Evolutionary conservation across 1,140 invertebrate genomes (phyloP).

Genomic region (Bradynema listronoti): DNA sequence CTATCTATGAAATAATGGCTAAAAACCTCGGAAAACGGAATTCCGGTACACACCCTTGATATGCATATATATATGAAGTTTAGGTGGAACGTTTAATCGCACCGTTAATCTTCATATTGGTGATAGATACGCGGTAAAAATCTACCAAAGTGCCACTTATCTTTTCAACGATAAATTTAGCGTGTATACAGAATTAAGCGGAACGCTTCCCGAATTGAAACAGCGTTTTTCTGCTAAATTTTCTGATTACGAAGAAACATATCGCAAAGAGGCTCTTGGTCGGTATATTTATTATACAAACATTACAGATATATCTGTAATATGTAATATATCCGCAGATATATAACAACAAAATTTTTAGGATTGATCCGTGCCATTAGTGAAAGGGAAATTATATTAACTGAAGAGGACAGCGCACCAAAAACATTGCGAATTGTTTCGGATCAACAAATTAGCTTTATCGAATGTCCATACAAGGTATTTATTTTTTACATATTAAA

Average conservation of each 20-base stretch:
- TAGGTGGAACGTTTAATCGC: constrained; percentile 21
- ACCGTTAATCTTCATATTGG: constrained; percentile 32
- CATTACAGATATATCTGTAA: too few relatives aligned
- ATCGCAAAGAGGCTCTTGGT: constrained; percentile 67
- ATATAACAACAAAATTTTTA: too few relatives aligned
- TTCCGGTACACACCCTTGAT: too few relatives aligned
- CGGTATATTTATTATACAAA: not conserved
- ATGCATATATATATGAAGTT: too few relatives aligned
- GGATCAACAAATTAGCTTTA: constrained; percentile 43
- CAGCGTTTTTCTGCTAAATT: too few relatives aligned
- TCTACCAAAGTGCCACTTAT: constrained; percentile 74
- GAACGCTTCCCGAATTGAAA: constrained; percentile 69
- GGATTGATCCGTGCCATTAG: constrained; percentile 31
- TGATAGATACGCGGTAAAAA: constrained; percentile 60
- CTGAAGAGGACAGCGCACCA: constrained; percentile 23
- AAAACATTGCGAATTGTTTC: constrained; percentile 27
- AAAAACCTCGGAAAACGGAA: too few relatives aligned
- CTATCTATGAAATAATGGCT: too few relatives aligned
- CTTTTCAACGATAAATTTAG: constrained; percentile 76
- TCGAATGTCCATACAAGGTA: constrained; percentile 27
- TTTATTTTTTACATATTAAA: constrained; percentile 6
- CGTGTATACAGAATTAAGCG: constrained; percentile 69
- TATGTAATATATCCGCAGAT: too few relatives aligned
- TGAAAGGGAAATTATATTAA: constrained; percentile 21
- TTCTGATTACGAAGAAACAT: constrained; percentile 75